These are phyloP conservation scores for Odontothrips loti DNA, from an alignment of 2,888 invertebrate species.

Conservation along the genomic window DNA sequence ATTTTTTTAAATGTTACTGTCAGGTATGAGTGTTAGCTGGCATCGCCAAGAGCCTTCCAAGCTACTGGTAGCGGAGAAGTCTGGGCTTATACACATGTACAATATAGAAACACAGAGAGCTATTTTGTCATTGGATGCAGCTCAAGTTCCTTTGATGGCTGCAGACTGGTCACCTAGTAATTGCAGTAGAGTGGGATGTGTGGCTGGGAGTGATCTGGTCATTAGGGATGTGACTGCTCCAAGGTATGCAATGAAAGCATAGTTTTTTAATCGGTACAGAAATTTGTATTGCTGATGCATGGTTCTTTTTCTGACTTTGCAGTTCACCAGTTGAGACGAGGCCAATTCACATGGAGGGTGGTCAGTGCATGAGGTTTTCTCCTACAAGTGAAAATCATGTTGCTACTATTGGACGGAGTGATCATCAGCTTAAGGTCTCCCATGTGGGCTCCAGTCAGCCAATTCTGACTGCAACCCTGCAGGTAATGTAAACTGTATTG, in stretches of 20 bases:
- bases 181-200: slow-evolving; percentile 56
- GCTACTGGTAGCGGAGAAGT: slow-evolving; percentile 69
- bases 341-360: slow-evolving; percentile 61
- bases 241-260: slow-evolving; percentile 48
- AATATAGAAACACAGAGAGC: slow-evolving; percentile 63
- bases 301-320: slow-evolving; percentile 34
- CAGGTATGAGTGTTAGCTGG: slow-evolving; percentile 59
- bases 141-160: slow-evolving; percentile 57
- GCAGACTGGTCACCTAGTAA: slow-evolving; percentile 68
- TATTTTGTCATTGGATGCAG: slow-evolving; percentile 61
- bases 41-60: slow-evolving; percentile 66
- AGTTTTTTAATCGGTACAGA: slow-evolving; percentile 28
- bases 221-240: slow-evolving; percentile 65
- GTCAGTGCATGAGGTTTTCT: slow-evolving; percentile 58
- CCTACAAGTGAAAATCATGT: slow-evolving; percentile 59
- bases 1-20: slow-evolving; percentile 32
- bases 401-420: slow-evolving; percentile 63
- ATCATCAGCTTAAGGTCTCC: slow-evolving; percentile 61
- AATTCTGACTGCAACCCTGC: slow-evolving; percentile 50
- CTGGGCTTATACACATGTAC: slow-evolving; percentile 68
- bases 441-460: slow-evolving; percentile 56
- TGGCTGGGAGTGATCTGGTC: slow-evolving; percentile 62
- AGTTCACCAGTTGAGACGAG: slow-evolving; percentile 59
- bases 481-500: slow-evolving; percentile 32
- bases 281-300: slow-evolving; percentile 30